Evolutionary conservation across 2,797 vertebrate genomes (phyloP).

Genomic region (Adelosebastes latens): DNA sequence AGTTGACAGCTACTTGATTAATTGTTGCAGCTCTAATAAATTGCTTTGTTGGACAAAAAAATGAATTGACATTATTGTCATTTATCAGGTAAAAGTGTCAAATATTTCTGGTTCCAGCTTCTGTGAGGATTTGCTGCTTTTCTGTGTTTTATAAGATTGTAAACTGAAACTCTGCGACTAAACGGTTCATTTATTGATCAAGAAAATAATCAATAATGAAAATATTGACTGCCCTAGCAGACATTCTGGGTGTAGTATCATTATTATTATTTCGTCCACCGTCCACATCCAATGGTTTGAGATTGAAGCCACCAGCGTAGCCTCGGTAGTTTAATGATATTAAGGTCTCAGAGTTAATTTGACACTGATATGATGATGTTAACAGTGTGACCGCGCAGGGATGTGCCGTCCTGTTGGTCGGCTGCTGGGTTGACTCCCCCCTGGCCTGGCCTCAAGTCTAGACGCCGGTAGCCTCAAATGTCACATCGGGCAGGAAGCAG

Average conservation of each 20-base stretch:
- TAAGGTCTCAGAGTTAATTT: background rate
- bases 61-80: no score
- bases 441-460: background rate
- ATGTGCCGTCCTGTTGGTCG: background rate
- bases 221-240: background rate
- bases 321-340: background rate
- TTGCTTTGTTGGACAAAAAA: no score
- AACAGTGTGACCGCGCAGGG: background rate
- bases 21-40: no score
- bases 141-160: background rate
- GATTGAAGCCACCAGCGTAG: background rate
- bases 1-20: no score
- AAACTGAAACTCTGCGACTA: background rate
- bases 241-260: no score
- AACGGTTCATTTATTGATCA: no score
- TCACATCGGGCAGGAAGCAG: slow-evolving; percentile 38
- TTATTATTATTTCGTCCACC: background rate
- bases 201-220: no score
- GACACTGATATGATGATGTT: background rate
- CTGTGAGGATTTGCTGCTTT: background rate
- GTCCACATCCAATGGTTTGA: background rate
- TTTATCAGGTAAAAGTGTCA: no score
- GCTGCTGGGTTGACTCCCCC: background rate
- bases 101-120: no score
- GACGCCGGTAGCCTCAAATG: background rate